Evolutionary conservation across 2,113 vertebrate species (phyloP), one percentile per base, ranked within the genome.

Genomic region (Toxostoma redivivum): DNA sequence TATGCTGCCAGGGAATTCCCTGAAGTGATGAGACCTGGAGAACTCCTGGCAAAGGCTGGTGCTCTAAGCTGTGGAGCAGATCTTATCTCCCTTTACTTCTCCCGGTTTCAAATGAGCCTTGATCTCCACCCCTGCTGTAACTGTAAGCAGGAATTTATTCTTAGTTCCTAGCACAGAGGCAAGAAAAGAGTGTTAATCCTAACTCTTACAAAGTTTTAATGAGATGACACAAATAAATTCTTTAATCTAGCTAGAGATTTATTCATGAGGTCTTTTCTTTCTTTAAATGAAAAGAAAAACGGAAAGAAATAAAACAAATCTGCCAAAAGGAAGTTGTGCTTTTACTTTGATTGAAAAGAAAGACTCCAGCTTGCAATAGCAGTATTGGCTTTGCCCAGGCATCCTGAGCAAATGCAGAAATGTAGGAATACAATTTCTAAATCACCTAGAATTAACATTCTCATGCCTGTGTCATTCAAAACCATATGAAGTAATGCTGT

Each of bases 1-100:
- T 81, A 12, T 48, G n/a, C n/a, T 92, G 56, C 38, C 77, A 91
- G 84, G 73, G 61, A 67, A 81, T 94, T 80, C 44, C 47, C 80
- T 81, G 83, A 69, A 69, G 15, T 8, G 19, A 8, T 40, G 67
- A 90, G 72, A 54, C 24, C 27, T 42, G 48, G 30, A 73, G 30
- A 67, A 20, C 13, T 78, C 51, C 30, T 44, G 69, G 17, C 20
- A 81, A 61, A 66, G 17, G 18, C 35, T n/a, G 10, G 9, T 44
- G 22, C 17, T 37, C 1, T 20, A 54, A 72, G 2, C 17, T 74
- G 20, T 42, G 53, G 42, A 79, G 7, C 10, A 89, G 42, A 84
- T 28, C 8, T 66, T 57, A 44, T 78, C 65, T 80, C 25, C 31
- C 19, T 67, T 88, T 60, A 15, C 13, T 45, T 35, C 60, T 74